Conservation (phyloP, 2,113 vertebrate genomes). For the Todiramphus chloris region DNA sequence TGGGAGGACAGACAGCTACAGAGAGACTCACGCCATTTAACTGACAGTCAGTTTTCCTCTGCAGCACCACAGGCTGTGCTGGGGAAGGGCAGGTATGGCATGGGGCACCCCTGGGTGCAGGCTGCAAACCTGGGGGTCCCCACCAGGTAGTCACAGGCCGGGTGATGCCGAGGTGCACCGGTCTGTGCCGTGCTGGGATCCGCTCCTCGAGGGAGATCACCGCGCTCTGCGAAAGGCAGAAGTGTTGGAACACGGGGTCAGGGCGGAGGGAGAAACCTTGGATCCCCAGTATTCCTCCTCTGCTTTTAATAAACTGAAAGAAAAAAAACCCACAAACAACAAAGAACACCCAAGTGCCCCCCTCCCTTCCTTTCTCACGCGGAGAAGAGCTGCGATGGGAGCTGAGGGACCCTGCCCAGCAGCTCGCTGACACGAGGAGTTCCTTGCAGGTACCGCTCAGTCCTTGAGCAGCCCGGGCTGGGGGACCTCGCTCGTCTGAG, state of each 20-base stretch:
- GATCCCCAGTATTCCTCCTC: background rate
- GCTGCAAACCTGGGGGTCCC: too few relatives aligned
- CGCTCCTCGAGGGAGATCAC: background rate
- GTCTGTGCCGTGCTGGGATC: background rate
- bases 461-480: background rate
- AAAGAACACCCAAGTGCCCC: background rate
- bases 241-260: accelerated
- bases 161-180: too few relatives aligned
- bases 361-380: background rate
- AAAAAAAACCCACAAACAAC: background rate
- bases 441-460: accelerated
- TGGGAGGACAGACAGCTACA: too few relatives aligned
- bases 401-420: background rate
- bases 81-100: too few relatives aligned
- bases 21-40: too few relatives aligned
- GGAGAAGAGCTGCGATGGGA: accelerated
- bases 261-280: background rate
- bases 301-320: background rate
- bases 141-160: too few relatives aligned
- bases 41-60: too few relatives aligned
- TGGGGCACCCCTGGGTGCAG: too few relatives aligned
- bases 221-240: background rate
- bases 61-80: too few relatives aligned
- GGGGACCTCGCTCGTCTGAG: too few relatives aligned
- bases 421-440: background rate